Base-by-base conservation (phyloP, 2,888 invertebrate genomes). In the Nematopogon swammerdamellus region DNA sequence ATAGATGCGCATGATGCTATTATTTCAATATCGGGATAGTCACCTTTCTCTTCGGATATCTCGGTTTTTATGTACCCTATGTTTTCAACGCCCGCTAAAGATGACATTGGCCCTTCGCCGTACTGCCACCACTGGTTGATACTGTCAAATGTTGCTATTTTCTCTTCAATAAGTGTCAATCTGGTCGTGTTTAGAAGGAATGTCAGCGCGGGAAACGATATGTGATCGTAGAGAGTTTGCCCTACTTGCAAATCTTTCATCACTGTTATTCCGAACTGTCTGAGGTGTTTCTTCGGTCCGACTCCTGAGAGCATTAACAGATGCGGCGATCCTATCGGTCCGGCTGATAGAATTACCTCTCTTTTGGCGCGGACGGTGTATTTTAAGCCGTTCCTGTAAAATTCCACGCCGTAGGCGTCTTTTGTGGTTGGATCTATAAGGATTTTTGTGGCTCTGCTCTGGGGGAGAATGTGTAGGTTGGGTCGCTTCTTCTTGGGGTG, bases 281-380 rank as follows among this genome's bases (percentile, higher is more conserved):
- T 59, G 48, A 88, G 63, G 55, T 87, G 85, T 3, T 81, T 65
- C 57, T 66, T 76, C 1, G 88, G 88, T 0, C 88, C 88, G 11
- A 88, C 66, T 1, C 87, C 87, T 1, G 85, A 85, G 2, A 87
- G 65, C 84, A 86, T 84, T 17, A 87, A 59, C 11, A 94, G 63
- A 65, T 94, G 91, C 0, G 93, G 89, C 1, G 91, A 86, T 66
- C 89, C 90, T 54, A 94, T 85, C 0, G 91, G 85, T 1, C 93
- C 91, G 1, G 88, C 89, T 8, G 87, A 85, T 6, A 84, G 57
- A 45, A 85, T 74, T 0, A 84, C 81, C 63, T 85, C 85, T 55
- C 81, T 84, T 1, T 63, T 69, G 5, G 76, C 76, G 4, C 25
- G 5, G 0, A 85, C 84, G 10, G 68, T 72, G 53, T 70, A 68